Percentiles rank a stretch among this genome's conserved stretches.
Evolutionary conservation across 2,888 invertebrate genomes (phyloP).

Genomic region (Dorcus hopei): DNA sequence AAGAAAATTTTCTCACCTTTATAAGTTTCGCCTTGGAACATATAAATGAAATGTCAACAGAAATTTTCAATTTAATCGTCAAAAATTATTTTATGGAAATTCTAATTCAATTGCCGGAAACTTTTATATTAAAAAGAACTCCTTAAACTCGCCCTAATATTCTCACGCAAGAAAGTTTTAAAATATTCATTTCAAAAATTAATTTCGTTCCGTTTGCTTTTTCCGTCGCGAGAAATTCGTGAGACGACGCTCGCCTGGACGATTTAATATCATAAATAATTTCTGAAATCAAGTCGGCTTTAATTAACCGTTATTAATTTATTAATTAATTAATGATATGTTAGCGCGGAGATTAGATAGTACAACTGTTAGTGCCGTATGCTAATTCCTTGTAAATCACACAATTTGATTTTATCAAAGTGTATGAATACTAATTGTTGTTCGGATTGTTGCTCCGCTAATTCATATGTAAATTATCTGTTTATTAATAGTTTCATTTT

Average conservation of each 20-base stretch:
- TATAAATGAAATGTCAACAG: too few species aligned
- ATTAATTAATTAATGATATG: conserved; percentile 45
- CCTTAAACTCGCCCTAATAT: conserved; percentile 39
- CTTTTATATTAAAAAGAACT: conserved; percentile 29
- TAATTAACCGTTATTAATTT: conserved; percentile 42
- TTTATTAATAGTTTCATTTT: conserved; percentile 18
- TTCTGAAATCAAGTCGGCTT: conserved; percentile 17
- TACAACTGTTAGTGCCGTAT: conserved; percentile 46
- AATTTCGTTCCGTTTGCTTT: conserved; percentile 23
- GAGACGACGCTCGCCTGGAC: neutral
- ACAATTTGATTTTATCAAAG: conserved; percentile 44
- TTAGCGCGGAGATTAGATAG: conserved; percentile 45
- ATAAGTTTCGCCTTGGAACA: too few species aligned
- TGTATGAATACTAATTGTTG: conserved; percentile 40
- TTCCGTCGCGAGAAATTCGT: neutral
- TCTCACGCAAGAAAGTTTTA: conserved; percentile 27
- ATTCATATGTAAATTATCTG: conserved; percentile 20
- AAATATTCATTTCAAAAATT: conserved; percentile 28
- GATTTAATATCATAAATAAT: neutral
- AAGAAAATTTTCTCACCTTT: too few species aligned
- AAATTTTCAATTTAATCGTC: neutral
- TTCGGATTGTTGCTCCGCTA: conserved; percentile 25
- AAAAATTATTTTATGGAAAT: conserved; percentile 5
- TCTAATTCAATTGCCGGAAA: conserved; percentile 4
- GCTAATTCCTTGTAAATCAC: conserved; percentile 51